phyloP scores from a whole-genome alignment of 1,140 invertebrate species.

The Pissodes strobi region DNA sequence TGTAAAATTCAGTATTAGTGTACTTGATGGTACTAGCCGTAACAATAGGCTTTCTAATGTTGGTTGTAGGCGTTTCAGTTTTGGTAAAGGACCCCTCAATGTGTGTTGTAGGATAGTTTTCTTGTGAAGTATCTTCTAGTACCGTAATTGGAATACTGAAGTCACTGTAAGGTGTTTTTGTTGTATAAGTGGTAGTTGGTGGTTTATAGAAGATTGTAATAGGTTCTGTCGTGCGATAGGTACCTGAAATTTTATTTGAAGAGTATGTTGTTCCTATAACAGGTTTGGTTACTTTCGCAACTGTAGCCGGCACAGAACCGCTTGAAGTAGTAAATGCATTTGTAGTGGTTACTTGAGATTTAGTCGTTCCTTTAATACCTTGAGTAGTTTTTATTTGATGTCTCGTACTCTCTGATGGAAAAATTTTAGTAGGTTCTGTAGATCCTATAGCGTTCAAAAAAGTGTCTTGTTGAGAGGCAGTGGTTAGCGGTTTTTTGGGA shows the following conservation, averaged over 20 bases:
- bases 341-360: too few species aligned
- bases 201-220: not conserved
- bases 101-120: not conserved
- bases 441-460: not conserved
- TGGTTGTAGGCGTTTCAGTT: not conserved
- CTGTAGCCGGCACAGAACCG: not conserved
- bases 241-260: not conserved
- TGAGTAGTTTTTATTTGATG: too few species aligned
- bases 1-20: not conserved
- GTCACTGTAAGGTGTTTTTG: not conserved
- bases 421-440: not conserved
- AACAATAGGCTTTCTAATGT: not conserved
- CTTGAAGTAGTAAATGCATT: too few species aligned
- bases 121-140: not conserved
- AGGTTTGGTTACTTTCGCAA: not conserved
- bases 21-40: not conserved
- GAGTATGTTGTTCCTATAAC: not conserved
- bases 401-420: too few species aligned
- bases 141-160: slow-evolving; percentile 8
- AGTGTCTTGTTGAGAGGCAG: not conserved
- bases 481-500: not conserved
- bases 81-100: not conserved
- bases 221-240: not conserved
- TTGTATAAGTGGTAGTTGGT: slow-evolving; percentile 3
- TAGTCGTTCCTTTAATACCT: not conserved